Conservation (phyloP, 2,888 invertebrate species). For the Neoitamus cyanurus region DNA sequence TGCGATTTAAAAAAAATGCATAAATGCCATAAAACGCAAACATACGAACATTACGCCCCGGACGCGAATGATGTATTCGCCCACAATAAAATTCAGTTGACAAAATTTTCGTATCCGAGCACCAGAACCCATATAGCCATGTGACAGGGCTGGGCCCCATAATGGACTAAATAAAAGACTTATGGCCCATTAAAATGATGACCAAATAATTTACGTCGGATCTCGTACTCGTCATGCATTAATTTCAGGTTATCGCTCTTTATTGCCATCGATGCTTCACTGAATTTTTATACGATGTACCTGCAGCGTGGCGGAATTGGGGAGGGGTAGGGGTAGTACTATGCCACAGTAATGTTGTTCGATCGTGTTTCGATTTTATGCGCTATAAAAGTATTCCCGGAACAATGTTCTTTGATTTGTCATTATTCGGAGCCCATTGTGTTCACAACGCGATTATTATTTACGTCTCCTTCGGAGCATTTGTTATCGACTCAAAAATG, state of each 20-base stretch:
- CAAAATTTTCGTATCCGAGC: not conserved
- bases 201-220: constrained; percentile 5
- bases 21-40: not conserved
- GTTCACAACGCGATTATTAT: not conserved
- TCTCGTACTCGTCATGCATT: constrained; percentile 1
- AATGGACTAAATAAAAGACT: not conserved
- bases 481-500: not conserved
- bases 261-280: not conserved
- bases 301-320: not conserved
- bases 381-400: not conserved
- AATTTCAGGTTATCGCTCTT: not conserved
- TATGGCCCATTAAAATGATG: constrained; percentile 1
- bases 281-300: not conserved
- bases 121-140: not conserved
- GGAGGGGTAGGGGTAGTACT: not conserved
- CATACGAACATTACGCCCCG: not conserved
- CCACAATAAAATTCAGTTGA: constrained; percentile 1
- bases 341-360: not conserved
- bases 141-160: not conserved
- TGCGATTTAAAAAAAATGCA: not conserved
- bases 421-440: not conserved
- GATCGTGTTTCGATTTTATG: not conserved
- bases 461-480: not conserved
- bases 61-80: not conserved
- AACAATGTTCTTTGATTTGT: not conserved